phyloP scores from a whole-genome alignment of 2,888 invertebrate genomes.

The Chloroclystis v-ata region DNA sequence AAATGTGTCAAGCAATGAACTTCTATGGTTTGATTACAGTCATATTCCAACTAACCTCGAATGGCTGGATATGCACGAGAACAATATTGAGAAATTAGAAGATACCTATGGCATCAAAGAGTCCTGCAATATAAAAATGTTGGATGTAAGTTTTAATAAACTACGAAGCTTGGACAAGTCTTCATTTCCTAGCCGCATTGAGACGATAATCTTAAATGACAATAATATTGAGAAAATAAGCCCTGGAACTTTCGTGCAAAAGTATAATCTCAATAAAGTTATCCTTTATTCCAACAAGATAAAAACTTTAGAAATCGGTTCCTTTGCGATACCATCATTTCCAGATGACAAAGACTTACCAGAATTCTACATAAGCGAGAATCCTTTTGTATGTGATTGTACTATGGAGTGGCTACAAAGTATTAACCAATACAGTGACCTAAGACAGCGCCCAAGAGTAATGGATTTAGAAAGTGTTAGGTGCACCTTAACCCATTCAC shows the following conservation, averaged over 20 bases:
- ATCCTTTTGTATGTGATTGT: slow-evolving; percentile 91
- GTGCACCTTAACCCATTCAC: slow-evolving; percentile 85
- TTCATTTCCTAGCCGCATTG: slow-evolving; percentile 85
- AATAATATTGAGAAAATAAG: slow-evolving; percentile 84
- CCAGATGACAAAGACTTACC: slow-evolving; percentile 83
- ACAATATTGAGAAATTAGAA: slow-evolving; percentile 85
- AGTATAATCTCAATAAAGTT: slow-evolving; percentile 84
- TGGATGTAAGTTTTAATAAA: slow-evolving; percentile 86
- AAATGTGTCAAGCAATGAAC: slow-evolving; percentile 88
- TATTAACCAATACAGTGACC: slow-evolving; percentile 85
- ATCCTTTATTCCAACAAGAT: slow-evolving; percentile 87
- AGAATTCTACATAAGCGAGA: slow-evolving; percentile 87
- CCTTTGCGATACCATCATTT: slow-evolving; percentile 82
- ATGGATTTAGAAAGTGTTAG: slow-evolving; percentile 88
- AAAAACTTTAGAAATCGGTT: slow-evolving; percentile 83
- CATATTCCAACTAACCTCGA: slow-evolving; percentile 86
- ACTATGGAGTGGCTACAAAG: slow-evolving; percentile 91
- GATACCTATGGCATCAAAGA: slow-evolving; percentile 84
- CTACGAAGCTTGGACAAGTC: slow-evolving; percentile 82
- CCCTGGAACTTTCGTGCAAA: slow-evolving; percentile 84
- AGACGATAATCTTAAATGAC: slow-evolving; percentile 84
- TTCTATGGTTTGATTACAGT: slow-evolving; percentile 89
- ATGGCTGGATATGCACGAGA: slow-evolving; percentile 89
- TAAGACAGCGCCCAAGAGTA: slow-evolving; percentile 86
- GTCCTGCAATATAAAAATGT: slow-evolving; percentile 83